Percentiles rank a stretch among this genome's conserved stretches.
These are phyloP conservation scores for Heliconius aoede DNA, from an alignment of 2,888 invertebrate genomes.

Conservation along the genomic window DNA sequence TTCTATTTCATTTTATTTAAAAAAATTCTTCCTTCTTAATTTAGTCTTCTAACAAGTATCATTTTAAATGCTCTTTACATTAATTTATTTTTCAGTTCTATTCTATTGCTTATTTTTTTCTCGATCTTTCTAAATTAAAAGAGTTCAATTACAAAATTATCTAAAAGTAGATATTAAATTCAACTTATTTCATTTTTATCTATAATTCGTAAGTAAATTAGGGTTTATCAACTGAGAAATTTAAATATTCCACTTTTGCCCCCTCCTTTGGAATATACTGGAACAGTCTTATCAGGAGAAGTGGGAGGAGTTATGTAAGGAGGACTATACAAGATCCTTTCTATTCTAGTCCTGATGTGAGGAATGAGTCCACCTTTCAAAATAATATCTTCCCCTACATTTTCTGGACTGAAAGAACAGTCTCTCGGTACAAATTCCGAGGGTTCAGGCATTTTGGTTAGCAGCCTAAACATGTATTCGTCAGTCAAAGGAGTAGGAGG, in stretches of 20 bases:
- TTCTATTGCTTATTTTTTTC: background rate
- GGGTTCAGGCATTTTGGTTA: conserved; percentile 66
- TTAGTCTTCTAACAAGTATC: background rate
- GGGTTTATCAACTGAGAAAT: conserved; percentile 1
- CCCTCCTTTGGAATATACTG: conserved; percentile 58
- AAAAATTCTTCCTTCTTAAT: background rate
- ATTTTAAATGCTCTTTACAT: conserved; percentile 7
- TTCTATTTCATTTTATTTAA: too few relatives aligned
- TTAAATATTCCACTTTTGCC: conserved; percentile 52
- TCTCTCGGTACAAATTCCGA: conserved; percentile 58
- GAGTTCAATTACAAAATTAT: background rate
- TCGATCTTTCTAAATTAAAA: background rate
- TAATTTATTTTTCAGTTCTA: background rate
- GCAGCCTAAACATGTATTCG: conserved; percentile 73
- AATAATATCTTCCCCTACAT: conserved; percentile 68
- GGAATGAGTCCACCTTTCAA: conserved; percentile 68
- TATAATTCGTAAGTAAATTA: background rate
- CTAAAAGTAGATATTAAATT: background rate
- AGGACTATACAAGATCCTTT: conserved; percentile 66
- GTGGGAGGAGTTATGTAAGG: conserved; percentile 65
- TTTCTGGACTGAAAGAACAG: conserved; percentile 53
- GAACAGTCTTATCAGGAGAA: conserved; percentile 60
- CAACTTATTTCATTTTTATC: background rate
- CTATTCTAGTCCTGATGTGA: conserved; percentile 67
- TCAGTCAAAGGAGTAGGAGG: conserved; percentile 75